A percentile compares a stretch with the other conserved stretches of the same genome.
These are phyloP conservation scores for Linnaemya tessellans DNA, from an alignment of 2,888 invertebrate species.

Conservation along the genomic window DNA sequence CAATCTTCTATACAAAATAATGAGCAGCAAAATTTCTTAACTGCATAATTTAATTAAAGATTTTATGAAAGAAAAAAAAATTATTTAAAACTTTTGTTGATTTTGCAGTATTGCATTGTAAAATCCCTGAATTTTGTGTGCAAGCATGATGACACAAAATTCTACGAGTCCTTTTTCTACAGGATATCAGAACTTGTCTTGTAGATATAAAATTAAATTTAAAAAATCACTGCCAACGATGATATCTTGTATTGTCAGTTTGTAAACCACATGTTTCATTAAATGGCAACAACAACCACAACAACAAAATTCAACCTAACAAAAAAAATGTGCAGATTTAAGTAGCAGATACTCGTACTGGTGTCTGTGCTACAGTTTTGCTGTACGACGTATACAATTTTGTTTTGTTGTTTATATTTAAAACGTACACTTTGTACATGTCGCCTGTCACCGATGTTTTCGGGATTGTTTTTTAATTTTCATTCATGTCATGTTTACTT, in stretches of 20 bases:
- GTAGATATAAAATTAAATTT: not conserved
- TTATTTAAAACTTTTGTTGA: not conserved
- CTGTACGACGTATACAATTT: not conserved
- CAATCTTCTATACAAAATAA: not conserved
- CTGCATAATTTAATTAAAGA: not conserved
- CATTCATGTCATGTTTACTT: not conserved
- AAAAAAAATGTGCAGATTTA: not conserved
- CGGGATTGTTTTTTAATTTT: not conserved
- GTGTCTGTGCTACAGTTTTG: not conserved
- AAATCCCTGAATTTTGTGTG: not conserved
- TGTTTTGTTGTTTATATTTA: slow-evolving; percentile 8
- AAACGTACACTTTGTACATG: not conserved
- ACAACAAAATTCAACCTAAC: not conserved
- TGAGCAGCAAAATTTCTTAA: too few relatives aligned
- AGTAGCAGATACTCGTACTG: not conserved
- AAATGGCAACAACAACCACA: not conserved
- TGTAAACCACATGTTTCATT: slow-evolving; percentile 27
- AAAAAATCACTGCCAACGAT: not conserved
- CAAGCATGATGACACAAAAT: not conserved
- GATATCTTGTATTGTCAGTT: not conserved
- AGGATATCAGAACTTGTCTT: not conserved
- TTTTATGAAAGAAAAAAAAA: not conserved
- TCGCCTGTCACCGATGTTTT: not conserved
- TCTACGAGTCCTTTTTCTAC: not conserved
- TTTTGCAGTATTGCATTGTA: not conserved